Conservation (phyloP, 92 coral and sea anemone species). For the Porites cylindrica region DNA sequence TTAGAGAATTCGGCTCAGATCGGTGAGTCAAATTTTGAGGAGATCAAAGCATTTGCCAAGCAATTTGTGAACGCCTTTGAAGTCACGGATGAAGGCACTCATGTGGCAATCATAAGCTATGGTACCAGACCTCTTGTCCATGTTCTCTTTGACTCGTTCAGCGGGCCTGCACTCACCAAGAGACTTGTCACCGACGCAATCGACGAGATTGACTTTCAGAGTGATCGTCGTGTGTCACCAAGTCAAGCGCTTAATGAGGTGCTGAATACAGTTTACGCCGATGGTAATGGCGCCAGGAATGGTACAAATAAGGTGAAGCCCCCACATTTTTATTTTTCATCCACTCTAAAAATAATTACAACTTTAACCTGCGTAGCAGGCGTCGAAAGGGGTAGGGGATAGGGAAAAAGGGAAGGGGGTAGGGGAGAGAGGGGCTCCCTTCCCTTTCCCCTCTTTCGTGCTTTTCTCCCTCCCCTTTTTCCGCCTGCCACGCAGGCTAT, state of each 20-base stretch:
- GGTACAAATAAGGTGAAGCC: constrained; percentile 66
- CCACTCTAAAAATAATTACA: too few relatives aligned
- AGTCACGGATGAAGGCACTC: constrained; percentile 45
- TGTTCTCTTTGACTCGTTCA: constrained; percentile 59
- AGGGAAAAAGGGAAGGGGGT: too few relatives aligned
- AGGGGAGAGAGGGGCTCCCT: too few relatives aligned
- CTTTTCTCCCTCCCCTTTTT: too few relatives aligned
- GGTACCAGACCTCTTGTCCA: constrained; percentile 57
- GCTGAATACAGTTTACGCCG: constrained; percentile 53
- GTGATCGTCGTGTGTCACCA: constrained; percentile 27
- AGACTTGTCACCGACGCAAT: constrained; percentile 39
- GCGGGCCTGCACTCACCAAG: constrained; percentile 38
- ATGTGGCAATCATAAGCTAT: constrained; percentile 68
- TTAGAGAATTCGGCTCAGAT: constrained; percentile 64
- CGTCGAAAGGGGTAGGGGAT: too few relatives aligned
- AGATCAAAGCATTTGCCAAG: constrained; percentile 67
- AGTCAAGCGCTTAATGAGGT: constrained; percentile 46
- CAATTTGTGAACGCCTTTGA: constrained; percentile 77
- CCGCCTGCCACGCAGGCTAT: too few relatives aligned
- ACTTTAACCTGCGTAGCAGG: too few relatives aligned
- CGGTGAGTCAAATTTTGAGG: constrained; percentile 54
- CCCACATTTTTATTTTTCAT: background rate
- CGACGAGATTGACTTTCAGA: constrained; percentile 40
- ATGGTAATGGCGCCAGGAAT: constrained; percentile 61
- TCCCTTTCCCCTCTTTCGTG: too few relatives aligned